These are phyloP conservation scores for Myotis davidii DNA, from an alignment of 2,113 vertebrate species.

Conservation along the genomic window DNA sequence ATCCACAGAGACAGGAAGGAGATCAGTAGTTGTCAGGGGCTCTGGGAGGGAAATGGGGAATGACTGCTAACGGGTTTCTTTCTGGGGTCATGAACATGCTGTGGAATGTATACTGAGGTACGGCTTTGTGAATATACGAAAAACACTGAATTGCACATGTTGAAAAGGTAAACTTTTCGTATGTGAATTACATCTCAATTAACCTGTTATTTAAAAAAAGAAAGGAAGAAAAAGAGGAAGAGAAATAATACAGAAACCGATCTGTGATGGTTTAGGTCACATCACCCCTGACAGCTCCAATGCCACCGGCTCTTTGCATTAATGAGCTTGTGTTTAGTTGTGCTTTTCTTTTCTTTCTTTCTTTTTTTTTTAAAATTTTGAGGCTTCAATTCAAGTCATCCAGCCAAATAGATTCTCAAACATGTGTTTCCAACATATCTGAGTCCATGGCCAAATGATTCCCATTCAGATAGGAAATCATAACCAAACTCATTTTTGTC, in stretches of 20 bases:
- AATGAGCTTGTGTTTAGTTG: not conserved
- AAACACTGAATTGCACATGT: not conserved
- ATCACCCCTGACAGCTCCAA: not conserved
- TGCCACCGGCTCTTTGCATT: not conserved
- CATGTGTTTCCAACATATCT: not conserved
- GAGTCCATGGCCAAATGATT: not conserved
- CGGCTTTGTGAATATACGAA: not conserved
- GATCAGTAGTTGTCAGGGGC: not conserved
- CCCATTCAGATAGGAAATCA: constrained; percentile 30
- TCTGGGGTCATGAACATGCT: not conserved
- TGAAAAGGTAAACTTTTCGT: not conserved
- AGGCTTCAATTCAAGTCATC: constrained; percentile 35
- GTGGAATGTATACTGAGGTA: not conserved
- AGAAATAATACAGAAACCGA: not conserved
- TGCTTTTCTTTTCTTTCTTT: not conserved
- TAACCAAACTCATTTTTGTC: not conserved
- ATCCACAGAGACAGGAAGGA: not conserved
- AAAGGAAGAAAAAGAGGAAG: not conserved
- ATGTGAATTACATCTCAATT: constrained; percentile 2
- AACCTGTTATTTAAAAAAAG: not conserved
- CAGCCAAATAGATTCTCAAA: not conserved
- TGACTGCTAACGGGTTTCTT: not conserved
- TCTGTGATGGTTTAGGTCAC: not conserved
- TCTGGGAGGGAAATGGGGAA: not conserved
- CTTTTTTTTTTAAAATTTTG: not conserved